Base-by-base conservation (phyloP, 2,888 invertebrate species). In the Hirtodrosophila confusa region DNA sequence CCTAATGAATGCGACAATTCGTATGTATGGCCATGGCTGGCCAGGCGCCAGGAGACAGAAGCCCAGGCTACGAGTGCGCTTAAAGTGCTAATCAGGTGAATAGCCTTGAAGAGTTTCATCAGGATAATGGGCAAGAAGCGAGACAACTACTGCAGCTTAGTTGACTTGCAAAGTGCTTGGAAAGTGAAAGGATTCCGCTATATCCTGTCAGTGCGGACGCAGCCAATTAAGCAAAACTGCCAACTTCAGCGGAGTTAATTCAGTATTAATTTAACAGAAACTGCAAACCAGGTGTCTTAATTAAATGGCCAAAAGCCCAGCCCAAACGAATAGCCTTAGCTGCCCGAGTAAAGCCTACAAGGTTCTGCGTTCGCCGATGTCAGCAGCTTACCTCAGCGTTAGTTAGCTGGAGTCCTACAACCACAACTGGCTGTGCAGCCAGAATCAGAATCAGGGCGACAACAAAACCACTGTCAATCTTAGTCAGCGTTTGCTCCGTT, bases 1-100 rank as follows among this genome's bases (percentile, higher is more conserved):
- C 73, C 80, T 78, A 89, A 89, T 86, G 88, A 86, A 86, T 78
- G 79, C 77, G 75, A 68, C 78, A 80, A 62, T 70, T 51, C 61
- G 50, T 57, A 61, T 57, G 65, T 31, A 68, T 31, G 37, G 39
- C 51, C 9, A 39, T n/a, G 33, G 43, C 60, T 36, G 6, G 27
- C 27, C 31, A 12, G 27, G 4, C 1, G 17, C 17, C 17, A 17
- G 17, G 17, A 17, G 17, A 17, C 17, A 17, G 17, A 2, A 11
- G 61, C 24, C 23, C 36, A 40, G 31, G 39, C 36, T 40, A 27
- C 47, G 17, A 41, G 41, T 36, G 17, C 37, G 39, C 53, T 64
- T 50, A 23, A 75, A 75, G 53, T 56, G 53, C 71, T 73, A 75
- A 75, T 73, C 73, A 70, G 41, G 53, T 47, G 53, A 60, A 70